Conservation (phyloP, 2,113 vertebrate genomes). For the Microcebus tavaratra region DNA sequence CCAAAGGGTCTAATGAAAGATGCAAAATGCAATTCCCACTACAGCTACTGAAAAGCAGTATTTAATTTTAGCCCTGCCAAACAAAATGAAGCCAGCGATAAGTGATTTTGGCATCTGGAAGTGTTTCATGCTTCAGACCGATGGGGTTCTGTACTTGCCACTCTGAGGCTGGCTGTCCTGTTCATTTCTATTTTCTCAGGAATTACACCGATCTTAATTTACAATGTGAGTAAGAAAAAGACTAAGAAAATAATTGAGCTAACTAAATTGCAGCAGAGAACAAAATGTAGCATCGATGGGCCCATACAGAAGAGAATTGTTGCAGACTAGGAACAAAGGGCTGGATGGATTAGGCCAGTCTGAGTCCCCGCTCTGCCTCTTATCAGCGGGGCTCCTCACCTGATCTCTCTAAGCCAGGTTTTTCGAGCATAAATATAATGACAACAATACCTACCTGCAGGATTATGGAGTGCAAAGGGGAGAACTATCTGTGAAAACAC, state of each 20-base stretch:
- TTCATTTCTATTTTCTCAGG: not conserved
- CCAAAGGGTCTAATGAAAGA: not conserved
- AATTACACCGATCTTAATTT: not conserved
- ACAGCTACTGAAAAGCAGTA: not conserved
- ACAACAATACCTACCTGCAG: not conserved
- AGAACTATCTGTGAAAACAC: not conserved
- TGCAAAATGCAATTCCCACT: not conserved
- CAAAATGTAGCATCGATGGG: not conserved
- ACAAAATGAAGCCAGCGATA: not conserved
- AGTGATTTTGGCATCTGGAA: not conserved
- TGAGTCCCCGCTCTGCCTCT: not conserved
- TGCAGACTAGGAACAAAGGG: not conserved
- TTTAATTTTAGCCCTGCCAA: conserved; percentile 39
- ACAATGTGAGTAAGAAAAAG: not conserved
- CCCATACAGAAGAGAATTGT: not conserved
- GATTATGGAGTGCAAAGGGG: not conserved
- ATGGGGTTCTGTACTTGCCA: too few species aligned
- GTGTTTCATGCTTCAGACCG: not conserved
- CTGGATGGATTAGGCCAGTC: not conserved
- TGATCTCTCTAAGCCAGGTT: conserved; percentile 12
- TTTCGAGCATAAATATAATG: not conserved
- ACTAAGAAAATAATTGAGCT: not conserved
- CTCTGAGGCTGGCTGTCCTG: not conserved
- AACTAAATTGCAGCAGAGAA: not conserved
- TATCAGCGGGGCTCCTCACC: conserved; percentile 30